Base-by-base conservation (phyloP, 2,113 vertebrate species). In the Cisticola juncidis region DNA sequence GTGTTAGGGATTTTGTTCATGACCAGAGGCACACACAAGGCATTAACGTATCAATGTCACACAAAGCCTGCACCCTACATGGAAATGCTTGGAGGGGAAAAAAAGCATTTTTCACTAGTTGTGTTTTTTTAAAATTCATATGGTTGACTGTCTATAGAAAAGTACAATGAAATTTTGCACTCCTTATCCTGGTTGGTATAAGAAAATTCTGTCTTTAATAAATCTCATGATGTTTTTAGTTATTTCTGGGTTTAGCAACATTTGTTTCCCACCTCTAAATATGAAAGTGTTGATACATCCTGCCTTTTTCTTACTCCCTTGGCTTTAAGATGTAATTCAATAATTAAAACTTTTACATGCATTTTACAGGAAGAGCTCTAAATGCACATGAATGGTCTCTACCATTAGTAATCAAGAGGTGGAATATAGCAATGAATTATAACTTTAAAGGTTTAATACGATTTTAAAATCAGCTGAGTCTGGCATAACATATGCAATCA, bases 161-260 rank as follows among this genome's bases (percentile, higher is more conserved):
- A 94, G 88, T 68, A 51, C 72, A 86, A 65, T 50, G 77, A 96
- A 94, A 97, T 94, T 95, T 89, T 64, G 83, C 87, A 74, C 86
- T 91, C 95, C 85, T 96, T 72, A 82, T 97, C 96, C 92, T 64
- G 38, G 31, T 91, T 96, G 60, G 72, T 66, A 62, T 44, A 81
- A 85, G 42, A 95, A 57, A 38, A 33, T 28, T 24, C 36, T 60
- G 47, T 80, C 9, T 42, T 94, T 82, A 97, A 93, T 40, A 96
- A 94, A 89, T 94, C 66, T 87, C 60, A n/a, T 53, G 79, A 96
- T 89, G 61, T 79, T 97, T 97, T 89, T 50, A 72, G 91, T 95
- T 97, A 76, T 96, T 78, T 86, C 58, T 92, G 78, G 28, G n/a
- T 95, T 96, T 95, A 80, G 76, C 82, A 93, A 86, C 15, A 70